Conservation (phyloP, 2,888 invertebrate species). For the Teleiodes luculella region DNA sequence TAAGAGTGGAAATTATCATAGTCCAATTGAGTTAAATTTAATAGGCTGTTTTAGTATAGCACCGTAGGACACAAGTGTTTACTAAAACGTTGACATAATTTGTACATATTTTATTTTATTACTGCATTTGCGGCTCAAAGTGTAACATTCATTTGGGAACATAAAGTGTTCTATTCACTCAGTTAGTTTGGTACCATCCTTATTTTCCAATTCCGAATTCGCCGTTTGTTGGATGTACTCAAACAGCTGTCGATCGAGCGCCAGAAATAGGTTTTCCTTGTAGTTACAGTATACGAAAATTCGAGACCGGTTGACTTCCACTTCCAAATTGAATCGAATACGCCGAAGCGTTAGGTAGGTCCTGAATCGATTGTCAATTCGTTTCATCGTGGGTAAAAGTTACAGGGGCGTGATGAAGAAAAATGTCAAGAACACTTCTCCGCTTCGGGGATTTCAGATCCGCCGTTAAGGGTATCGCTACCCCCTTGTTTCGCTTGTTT, state of each 20-base stretch:
- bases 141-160: too few relatives aligned
- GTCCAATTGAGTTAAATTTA: too few relatives aligned
- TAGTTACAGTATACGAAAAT: neutral
- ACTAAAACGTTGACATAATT: too few relatives aligned
- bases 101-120: too few relatives aligned
- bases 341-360: neutral
- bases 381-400: constrained; percentile 12
- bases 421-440: constrained; percentile 17
- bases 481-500: neutral
- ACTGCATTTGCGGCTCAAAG: too few relatives aligned
- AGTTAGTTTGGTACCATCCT: too few relatives aligned
- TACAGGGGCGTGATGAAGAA: constrained; percentile 16
- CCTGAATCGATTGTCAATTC: constrained; percentile 17
- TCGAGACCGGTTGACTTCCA: constrained; percentile 4
- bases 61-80: too few relatives aligned
- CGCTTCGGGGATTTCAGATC: constrained; percentile 4
- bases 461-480: neutral
- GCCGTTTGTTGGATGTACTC: neutral
- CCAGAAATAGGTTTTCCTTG: neutral
- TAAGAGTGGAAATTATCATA: too few relatives aligned
- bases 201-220: neutral
- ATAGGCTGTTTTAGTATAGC: too few relatives aligned
- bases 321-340: constrained; percentile 7
- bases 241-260: constrained; percentile 2
- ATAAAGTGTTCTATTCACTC: too few relatives aligned